Evolutionary conservation across 2,888 invertebrate genomes (phyloP).

Genomic region (Nephrotoma appendiculata): DNA sequence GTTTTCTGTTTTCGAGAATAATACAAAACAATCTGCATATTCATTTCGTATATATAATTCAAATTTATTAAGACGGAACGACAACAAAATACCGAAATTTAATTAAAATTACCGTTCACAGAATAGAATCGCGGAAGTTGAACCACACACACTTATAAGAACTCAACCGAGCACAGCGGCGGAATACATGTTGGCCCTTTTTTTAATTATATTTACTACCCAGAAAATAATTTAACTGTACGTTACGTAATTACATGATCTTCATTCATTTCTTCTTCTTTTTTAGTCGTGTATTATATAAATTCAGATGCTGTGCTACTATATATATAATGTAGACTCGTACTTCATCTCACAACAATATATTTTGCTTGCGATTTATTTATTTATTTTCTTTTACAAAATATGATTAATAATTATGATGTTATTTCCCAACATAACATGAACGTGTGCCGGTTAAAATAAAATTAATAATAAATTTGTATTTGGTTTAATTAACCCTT

Average conservation of each 20-base stretch:
- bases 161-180: neutral
- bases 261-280: neutral
- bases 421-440: neutral
- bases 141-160: neutral
- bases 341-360: neutral
- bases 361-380: neutral
- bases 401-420: neutral
- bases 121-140: neutral
- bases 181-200: neutral
- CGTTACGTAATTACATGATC: neutral
- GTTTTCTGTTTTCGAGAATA: neutral
- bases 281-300: neutral
- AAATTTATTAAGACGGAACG: neutral
- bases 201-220: neutral
- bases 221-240: neutral
- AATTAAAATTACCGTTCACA: neutral
- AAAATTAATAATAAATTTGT: neutral
- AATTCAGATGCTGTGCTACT: neutral
- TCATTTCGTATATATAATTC: neutral
- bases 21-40: neutral
- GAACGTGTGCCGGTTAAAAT: neutral
- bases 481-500: neutral
- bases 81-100: neutral
- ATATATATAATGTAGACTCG: neutral
- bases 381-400: neutral